Evolutionary conservation across 2,797 vertebrate species (phyloP).

Genomic region (Thripadectes ignobilis): DNA sequence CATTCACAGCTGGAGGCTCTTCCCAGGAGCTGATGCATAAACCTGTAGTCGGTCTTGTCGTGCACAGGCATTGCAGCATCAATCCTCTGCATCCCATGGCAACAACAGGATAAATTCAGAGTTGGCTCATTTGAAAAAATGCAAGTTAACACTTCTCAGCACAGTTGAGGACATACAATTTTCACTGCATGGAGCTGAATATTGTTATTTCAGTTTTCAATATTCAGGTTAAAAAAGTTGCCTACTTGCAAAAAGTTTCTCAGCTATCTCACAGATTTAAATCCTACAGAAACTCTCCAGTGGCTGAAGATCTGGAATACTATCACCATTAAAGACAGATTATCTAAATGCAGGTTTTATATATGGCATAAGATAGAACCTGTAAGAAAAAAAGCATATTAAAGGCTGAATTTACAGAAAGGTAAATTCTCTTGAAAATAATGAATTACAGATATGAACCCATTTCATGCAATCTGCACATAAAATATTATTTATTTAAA

Average conservation of each 20-base stretch:
- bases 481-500: slow-evolving; percentile 16
- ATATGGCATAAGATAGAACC: neutral
- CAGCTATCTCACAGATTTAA: neutral
- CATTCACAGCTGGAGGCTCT: neutral
- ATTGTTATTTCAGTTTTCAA: neutral
- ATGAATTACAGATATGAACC: neutral
- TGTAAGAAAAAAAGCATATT: neutral
- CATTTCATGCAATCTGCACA: neutral
- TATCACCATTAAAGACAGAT: neutral
- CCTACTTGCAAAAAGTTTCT: neutral
- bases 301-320: neutral
- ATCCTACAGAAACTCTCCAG: neutral
- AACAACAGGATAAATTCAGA: neutral
- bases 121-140: neutral
- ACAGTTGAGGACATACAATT: neutral
- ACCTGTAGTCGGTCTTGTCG: neutral
- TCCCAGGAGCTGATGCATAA: neutral
- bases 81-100: neutral
- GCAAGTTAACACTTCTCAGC: neutral
- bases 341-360: neutral
- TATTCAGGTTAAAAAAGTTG: neutral
- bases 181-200: neutral
- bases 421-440: slow-evolving; percentile 14
- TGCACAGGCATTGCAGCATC: neutral
- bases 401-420: neutral